phyloP scores from a whole-genome alignment of 2,888 invertebrate species.

The Dendrolimus houi region DNA sequence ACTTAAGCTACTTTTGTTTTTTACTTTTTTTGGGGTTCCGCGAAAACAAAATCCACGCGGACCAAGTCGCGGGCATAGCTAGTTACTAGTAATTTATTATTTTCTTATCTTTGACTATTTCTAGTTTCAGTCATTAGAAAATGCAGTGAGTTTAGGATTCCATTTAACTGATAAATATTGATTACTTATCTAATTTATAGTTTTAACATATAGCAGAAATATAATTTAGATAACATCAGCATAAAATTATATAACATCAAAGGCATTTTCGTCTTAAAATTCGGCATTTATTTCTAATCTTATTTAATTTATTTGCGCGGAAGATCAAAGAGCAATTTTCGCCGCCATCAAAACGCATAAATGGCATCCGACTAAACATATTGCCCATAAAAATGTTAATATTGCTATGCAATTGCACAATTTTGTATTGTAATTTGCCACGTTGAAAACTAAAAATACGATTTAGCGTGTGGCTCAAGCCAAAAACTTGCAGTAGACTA shows the following conservation, averaged over 20 bases:
- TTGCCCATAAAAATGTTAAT: slow-evolving; percentile 73
- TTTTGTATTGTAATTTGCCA: slow-evolving; percentile 72
- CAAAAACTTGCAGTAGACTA: slow-evolving; percentile 1
- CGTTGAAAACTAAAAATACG: slow-evolving; percentile 58
- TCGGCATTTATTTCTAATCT: slow-evolving; percentile 1
- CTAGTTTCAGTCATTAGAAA: too few relatives aligned
- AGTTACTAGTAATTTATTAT: too few relatives aligned
- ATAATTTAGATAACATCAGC: not conserved
- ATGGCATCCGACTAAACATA: slow-evolving; percentile 45
- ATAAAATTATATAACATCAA: slow-evolving; percentile 5
- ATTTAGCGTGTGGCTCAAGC: slow-evolving; percentile 20
- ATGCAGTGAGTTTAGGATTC: too few relatives aligned
- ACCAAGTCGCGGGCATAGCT: too few relatives aligned
- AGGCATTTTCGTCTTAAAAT: slow-evolving; percentile 15
- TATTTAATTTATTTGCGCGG: not conserved
- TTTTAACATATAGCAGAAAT: not conserved
- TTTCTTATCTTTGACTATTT: too few relatives aligned
- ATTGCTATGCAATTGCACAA: slow-evolving; percentile 68
- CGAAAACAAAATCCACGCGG: too few relatives aligned
- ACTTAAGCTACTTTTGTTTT: too few relatives aligned
- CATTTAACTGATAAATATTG: not conserved
- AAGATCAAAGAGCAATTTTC: slow-evolving; percentile 29
- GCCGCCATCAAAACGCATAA: slow-evolving; percentile 48
- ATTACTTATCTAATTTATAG: not conserved
- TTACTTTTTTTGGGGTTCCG: too few relatives aligned